Percentiles rank a stretch among this genome's conserved stretches.
phyloP scores from a whole-genome alignment of 2,888 invertebrate species.

The Thera britannica region DNA sequence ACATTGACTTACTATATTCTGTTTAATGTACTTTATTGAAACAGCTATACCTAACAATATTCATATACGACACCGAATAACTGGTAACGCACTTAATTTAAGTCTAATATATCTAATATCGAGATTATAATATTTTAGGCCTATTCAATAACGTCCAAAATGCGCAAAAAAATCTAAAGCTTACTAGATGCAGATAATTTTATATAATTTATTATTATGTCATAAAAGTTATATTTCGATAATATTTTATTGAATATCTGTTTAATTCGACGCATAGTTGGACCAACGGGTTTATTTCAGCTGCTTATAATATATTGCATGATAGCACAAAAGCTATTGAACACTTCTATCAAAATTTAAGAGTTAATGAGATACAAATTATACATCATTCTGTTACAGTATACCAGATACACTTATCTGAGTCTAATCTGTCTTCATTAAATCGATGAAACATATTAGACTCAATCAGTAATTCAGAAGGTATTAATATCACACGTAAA shows the following conservation, averaged over 20 bases:
- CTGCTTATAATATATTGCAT: slow-evolving; percentile 26
- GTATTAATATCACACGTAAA: slow-evolving; percentile 45
- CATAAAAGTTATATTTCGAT: slow-evolving; percentile 28
- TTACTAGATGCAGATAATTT: slow-evolving; percentile 45
- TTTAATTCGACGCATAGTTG: slow-evolving; percentile 40
- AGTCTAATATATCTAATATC: slow-evolving; percentile 46
- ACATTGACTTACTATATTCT: slow-evolving; percentile 46
- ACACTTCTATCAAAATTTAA: slow-evolving; percentile 23
- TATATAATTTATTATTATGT: slow-evolving; percentile 28
- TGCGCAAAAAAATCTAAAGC: slow-evolving; percentile 52
- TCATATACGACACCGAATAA: slow-evolving; percentile 66
- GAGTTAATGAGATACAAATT: slow-evolving; percentile 12
- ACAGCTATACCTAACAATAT: slow-evolving; percentile 63
- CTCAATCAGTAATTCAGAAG: slow-evolving; percentile 16
- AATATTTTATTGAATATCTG: slow-evolving; percentile 32
- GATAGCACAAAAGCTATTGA: slow-evolving; percentile 26
- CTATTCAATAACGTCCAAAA: slow-evolving; percentile 58
- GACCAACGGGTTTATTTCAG: slow-evolving; percentile 37
- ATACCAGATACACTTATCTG: slow-evolving; percentile 2
- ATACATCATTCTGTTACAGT: slow-evolving; percentile 8
- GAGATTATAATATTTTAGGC: slow-evolving; percentile 74
- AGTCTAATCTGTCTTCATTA: background rate
- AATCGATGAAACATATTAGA: slow-evolving; percentile 2
- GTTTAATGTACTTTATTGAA: slow-evolving; percentile 56
- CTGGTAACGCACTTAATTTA: slow-evolving; percentile 65